Percentiles rank a stretch among this genome's conserved stretches.
Conservation (phyloP, 1,140 invertebrate genomes). For the Pomacea maculata region DNA sequence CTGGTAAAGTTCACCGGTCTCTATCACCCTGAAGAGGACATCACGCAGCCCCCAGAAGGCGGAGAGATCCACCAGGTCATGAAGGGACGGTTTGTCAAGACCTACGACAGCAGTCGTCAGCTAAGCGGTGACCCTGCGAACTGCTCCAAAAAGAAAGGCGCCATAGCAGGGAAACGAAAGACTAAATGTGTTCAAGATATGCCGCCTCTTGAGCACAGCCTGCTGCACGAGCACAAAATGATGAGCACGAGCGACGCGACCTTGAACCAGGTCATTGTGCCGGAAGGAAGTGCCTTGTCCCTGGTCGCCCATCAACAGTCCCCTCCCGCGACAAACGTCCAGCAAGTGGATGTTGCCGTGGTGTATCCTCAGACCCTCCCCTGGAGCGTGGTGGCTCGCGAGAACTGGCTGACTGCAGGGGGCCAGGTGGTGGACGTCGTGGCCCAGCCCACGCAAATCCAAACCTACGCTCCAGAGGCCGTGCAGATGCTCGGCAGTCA, state of each 20-base stretch:
- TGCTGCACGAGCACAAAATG: not conserved
- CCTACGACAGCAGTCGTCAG: constrained; percentile 23
- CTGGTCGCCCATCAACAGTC: not conserved
- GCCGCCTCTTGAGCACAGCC: not conserved
- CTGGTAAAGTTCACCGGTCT: constrained; percentile 55
- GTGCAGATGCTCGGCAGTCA: too few species aligned
- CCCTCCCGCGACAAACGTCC: not conserved
- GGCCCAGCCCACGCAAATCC: too few species aligned
- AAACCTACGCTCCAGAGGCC: too few species aligned
- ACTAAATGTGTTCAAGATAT: not conserved
- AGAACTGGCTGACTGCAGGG: too few species aligned
- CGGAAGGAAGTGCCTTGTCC: not conserved
- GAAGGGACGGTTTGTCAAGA: constrained; percentile 43
- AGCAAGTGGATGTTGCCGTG: too few species aligned
- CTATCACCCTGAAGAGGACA: constrained; percentile 52
- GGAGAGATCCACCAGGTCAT: constrained; percentile 53
- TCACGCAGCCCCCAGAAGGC: constrained; percentile 51
- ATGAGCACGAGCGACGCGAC: not conserved
- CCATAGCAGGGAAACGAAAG: constrained; percentile 2
- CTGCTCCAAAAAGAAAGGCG: constrained; percentile 17
- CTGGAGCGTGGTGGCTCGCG: too few species aligned
- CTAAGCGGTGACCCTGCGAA: not conserved
- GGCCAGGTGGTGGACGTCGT: too few species aligned
- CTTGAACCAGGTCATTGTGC: not conserved
- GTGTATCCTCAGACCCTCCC: too few species aligned